Conservation (phyloP, 2,113 vertebrate species). For the Candoia aspera region DNA sequence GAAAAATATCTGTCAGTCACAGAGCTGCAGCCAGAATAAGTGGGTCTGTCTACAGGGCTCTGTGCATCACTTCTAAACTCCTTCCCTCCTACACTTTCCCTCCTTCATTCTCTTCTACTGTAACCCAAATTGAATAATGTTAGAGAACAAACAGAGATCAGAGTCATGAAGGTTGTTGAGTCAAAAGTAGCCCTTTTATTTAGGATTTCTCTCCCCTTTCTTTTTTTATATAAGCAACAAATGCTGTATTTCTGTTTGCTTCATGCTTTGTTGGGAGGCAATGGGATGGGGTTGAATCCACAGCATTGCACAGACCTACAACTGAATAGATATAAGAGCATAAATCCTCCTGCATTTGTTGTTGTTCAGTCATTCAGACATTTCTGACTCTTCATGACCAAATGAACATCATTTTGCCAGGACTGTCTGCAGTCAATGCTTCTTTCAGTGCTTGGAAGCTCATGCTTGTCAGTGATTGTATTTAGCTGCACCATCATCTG, state of each 20-base stretch:
- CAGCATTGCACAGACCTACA: not conserved
- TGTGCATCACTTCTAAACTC: not conserved
- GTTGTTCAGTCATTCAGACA: not conserved
- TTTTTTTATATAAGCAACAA: not conserved
- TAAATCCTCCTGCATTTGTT: not conserved
- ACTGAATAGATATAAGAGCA: not conserved
- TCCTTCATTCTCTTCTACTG: not conserved
- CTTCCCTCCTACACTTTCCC: not conserved
- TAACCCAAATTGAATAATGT: not conserved
- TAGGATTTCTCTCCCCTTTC: not conserved
- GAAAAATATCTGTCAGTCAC: not conserved
- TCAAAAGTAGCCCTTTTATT: not conserved
- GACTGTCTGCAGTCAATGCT: not conserved
- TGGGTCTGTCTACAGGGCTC: not conserved
- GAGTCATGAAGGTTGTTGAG: not conserved
- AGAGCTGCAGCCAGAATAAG: not conserved
- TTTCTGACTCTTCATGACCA: not conserved
- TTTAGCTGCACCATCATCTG: no score
- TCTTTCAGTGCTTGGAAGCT: no score
- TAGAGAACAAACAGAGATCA: not conserved
- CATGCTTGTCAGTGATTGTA: no score
- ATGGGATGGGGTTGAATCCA: not conserved
- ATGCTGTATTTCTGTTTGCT: not conserved
- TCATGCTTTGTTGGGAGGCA: not conserved
- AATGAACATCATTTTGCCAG: not conserved